Evolutionary conservation across 1,140 invertebrate genomes (phyloP), one percentile per base, ranked within the genome.

Genomic region (Ceratina australensis): DNA sequence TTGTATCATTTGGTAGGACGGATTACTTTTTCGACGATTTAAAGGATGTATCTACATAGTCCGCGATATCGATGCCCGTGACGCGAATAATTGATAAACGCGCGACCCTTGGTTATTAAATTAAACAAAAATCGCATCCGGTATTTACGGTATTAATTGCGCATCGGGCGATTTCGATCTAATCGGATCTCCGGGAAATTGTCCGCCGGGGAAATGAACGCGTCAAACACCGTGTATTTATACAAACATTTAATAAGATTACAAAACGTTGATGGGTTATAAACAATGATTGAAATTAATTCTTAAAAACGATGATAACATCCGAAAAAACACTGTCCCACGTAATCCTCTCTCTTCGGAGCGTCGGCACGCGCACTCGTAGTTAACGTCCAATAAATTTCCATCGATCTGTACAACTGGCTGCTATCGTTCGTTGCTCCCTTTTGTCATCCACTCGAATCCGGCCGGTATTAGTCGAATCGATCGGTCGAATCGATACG

Each of bases 221-320:
- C 26, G 10, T 26, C 8, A 20, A 10, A 3, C 24, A 0, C 1
- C 50, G 7, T 81, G 77, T 81, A 81, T 77, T 81, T 82, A 26
- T 81, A 77, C 61, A 82, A 72, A 72, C 52, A 52, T 56, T 52
- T 42, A 69, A 68, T 81, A 77, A 72, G 80, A 81, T 72, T 65
- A 82, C 49, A 12, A 50, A 16, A n/a, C 20, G 33, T 26, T 63
- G 63, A 33, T 16, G 20, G 16, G 47, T 16, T 42, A 42, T 42
- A 42, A 12, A 65, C 26, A 12, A 33, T 49, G 22, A 65, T 18
- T 7, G 59, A 22, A 56, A 49, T 26, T 33, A 28, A 33, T 69
- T 76, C 60, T 28, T 28, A 8, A 52, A 52, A 16, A 18, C 28
- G 13, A 24, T 33, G 24, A 24, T 26, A n/a, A 52, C 54, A 61